phyloP scores from a whole-genome alignment of 2,888 invertebrate genomes.

The Dendrolimus houi region DNA sequence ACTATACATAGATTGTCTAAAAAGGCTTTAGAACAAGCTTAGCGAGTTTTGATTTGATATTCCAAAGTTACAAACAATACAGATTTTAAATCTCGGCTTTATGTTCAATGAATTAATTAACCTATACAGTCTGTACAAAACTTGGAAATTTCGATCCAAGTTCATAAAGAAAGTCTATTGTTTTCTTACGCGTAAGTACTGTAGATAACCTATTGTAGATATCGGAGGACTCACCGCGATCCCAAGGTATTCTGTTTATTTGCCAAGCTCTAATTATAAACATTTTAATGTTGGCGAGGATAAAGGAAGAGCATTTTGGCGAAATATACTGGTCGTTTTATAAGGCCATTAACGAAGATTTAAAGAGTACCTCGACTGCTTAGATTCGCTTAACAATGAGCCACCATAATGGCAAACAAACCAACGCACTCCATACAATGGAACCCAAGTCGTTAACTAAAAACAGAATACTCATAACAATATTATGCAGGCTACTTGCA shows the following conservation, averaged over 20 bases:
- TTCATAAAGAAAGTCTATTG: no score
- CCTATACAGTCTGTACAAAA: no score
- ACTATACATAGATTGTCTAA: no score
- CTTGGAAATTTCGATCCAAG: no score
- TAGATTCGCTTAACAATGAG: slow-evolving; percentile 57
- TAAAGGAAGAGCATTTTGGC: slow-evolving; percentile 38
- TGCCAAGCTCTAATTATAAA: slow-evolving; percentile 34
- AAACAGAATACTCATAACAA: slow-evolving; percentile 18
- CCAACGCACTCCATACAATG: slow-evolving; percentile 35
- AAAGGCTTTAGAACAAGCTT: neutral
- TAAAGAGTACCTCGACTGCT: slow-evolving; percentile 55
- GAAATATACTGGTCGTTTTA: slow-evolving; percentile 58
- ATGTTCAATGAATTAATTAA: no score
- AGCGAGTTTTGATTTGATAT: neutral
- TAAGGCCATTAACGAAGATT: slow-evolving; percentile 65
- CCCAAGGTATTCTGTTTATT: slow-evolving; percentile 23
- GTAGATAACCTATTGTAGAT: no score
- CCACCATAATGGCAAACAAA: slow-evolving; percentile 48
- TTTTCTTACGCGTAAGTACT: no score
- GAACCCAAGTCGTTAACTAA: slow-evolving; percentile 23
- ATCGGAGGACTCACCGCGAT: neutral
- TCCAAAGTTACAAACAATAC: neutral
- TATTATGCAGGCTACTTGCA: slow-evolving; percentile 7
- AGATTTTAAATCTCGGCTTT: no score
- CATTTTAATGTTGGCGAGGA: slow-evolving; percentile 39